Conservation (phyloP, 2,888 invertebrate genomes). For the Latrodectus hesperus region DNA sequence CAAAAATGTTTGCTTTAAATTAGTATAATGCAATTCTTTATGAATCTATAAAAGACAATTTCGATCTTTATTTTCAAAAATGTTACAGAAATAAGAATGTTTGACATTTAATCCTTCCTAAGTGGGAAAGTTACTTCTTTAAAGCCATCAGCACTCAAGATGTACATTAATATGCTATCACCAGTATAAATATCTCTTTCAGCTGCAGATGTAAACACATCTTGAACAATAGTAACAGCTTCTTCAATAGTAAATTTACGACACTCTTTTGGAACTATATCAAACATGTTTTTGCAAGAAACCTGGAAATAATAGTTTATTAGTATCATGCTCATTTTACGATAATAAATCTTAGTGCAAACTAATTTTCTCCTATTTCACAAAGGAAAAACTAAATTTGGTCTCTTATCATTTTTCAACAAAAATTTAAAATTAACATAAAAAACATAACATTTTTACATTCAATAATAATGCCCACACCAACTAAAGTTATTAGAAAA, state of each 20-base stretch:
- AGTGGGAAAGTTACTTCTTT: conserved; percentile 82
- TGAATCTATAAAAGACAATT: not conserved
- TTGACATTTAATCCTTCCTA: conserved; percentile 86
- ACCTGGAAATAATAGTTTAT: conserved; percentile 78
- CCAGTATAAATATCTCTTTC: conserved; percentile 99
- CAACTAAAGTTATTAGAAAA: too few species aligned
- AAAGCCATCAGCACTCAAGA: conserved; percentile 91
- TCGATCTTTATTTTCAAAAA: not conserved
- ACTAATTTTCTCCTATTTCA: too few species aligned
- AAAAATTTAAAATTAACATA: too few species aligned
- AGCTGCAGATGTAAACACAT: conserved; percentile 97
- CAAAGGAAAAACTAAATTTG: too few species aligned
- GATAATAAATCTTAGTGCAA: too few species aligned
- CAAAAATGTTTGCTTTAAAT: too few species aligned
- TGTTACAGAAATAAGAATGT: not conserved
- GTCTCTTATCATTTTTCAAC: too few species aligned
- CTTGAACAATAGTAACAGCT: conserved; percentile 89
- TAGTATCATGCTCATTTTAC: too few species aligned
- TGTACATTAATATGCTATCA: conserved; percentile 88
- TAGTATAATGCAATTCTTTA: too few species aligned
- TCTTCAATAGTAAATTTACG: conserved; percentile 84
- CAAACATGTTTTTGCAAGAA: conserved; percentile 90
- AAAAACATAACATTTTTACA: too few species aligned
- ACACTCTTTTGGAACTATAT: conserved; percentile 75
- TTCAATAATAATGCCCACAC: too few species aligned